phyloP scores from a whole-genome alignment of 30 jellyfish, hydroid and myxozoan genomes.

The Mastigias papua region DNA sequence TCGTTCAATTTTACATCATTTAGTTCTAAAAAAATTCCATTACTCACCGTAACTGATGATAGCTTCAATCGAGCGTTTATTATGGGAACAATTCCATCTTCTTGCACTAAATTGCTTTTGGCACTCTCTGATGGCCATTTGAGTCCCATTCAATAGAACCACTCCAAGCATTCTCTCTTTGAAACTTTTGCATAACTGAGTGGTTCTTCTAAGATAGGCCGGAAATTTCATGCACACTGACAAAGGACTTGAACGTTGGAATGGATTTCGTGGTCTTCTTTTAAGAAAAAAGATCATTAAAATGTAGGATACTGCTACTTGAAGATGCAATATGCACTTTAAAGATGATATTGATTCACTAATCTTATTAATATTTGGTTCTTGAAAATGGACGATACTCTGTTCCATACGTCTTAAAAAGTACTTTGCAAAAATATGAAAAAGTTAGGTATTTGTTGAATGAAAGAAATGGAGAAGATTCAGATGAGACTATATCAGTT shows the following conservation, averaged over 20 bases:
- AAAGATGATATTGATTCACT: no score
- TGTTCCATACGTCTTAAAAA: no score
- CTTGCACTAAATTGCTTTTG: constrained; percentile 81
- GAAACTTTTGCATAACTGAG: constrained; percentile 66
- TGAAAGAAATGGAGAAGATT: no score
- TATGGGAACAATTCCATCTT: constrained; percentile 89
- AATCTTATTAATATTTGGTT: no score
- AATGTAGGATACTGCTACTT: no score
- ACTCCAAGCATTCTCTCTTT: constrained; percentile 66
- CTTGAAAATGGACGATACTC: no score
- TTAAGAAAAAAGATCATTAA: neutral
- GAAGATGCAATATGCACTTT: no score
- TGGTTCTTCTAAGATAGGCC: constrained; percentile 53
- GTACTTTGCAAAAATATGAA: no score
- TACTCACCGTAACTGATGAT: constrained; percentile 67
- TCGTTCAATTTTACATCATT: no score
- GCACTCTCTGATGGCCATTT: constrained; percentile 83
- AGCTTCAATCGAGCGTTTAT: constrained; percentile 65
- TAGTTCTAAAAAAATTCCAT: neutral
- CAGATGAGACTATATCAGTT: no score
- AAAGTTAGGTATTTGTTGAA: no score
- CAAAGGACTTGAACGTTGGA: constrained; percentile 58
- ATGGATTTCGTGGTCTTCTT: constrained; percentile 71
- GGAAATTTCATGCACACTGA: constrained; percentile 83
- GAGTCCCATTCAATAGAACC: constrained; percentile 82